Evolutionary conservation across 2,888 invertebrate genomes (phyloP).

Genomic region (Neocrepidodera transversa): DNA sequence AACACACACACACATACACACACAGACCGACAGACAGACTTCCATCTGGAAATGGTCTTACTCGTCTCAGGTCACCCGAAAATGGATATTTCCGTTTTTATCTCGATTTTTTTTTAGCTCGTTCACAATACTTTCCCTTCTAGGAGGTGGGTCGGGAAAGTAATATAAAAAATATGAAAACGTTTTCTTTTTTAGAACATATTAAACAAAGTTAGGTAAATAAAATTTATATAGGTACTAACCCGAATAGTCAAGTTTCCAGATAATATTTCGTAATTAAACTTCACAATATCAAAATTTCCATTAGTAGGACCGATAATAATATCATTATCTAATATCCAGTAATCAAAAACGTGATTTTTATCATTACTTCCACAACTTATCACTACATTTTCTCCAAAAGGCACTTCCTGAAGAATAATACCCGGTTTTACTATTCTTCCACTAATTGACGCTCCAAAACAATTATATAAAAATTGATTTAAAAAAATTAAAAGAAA

Average conservation of each 20-base stretch:
- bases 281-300: conserved; percentile 66
- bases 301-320: conserved; percentile 71
- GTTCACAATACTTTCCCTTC: no score
- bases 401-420: conserved; percentile 61
- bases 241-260: conserved; percentile 73
- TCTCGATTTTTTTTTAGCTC: no score
- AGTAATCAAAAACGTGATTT: conserved; percentile 72
- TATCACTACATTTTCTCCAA: conserved; percentile 67
- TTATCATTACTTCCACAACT: conserved; percentile 71
- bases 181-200: no score
- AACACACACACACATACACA: no score
- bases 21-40: no score
- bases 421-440: background rate
- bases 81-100: no score
- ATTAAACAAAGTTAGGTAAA: no score
- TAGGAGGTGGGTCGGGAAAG: no score
- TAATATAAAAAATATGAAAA: no score
- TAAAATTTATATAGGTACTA: conserved; percentile 57
- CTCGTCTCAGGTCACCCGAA: no score
- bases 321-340: conserved; percentile 67
- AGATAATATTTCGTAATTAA: conserved; percentile 73
- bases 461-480: background rate
- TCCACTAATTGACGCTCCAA: background rate
- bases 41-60: no score
- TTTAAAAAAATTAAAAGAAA: no score